These are phyloP conservation scores for Blomia tropicalis DNA, from an alignment of 2,888 invertebrate genomes.

Conservation along the genomic window DNA sequence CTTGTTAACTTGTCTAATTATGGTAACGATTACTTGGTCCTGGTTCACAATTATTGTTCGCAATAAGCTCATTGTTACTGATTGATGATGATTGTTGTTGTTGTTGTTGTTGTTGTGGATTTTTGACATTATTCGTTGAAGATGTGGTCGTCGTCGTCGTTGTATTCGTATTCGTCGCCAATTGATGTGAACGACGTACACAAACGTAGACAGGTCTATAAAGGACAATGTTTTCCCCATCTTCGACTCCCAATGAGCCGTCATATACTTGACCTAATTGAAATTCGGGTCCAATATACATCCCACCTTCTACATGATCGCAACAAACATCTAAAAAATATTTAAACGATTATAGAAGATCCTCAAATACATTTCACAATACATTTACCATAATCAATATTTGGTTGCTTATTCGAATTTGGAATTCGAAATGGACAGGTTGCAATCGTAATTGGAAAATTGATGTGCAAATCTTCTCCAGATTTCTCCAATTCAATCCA, in stretches of 20 bases:
- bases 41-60: constrained; percentile 12
- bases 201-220: constrained; percentile 48
- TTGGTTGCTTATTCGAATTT: constrained; percentile 45
- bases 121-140: background rate
- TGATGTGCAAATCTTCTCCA: constrained; percentile 52
- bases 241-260: constrained; percentile 47
- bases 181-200: constrained; percentile 21
- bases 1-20: no score
- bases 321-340: constrained; percentile 49
- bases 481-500: constrained; percentile 53
- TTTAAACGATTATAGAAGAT: background rate
- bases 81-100: no score
- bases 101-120: background rate
- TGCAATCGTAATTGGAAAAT: constrained; percentile 56
- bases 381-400: constrained; percentile 46
- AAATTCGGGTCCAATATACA: constrained; percentile 60
- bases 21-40: constrained; percentile 11
- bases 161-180: no score
- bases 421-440: constrained; percentile 55
- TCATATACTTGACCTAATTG: constrained; percentile 60
- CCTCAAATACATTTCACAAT: background rate
- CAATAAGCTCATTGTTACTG: constrained; percentile 17
- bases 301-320: constrained; percentile 57
- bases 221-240: constrained; percentile 45
- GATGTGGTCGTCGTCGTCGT: constrained; percentile 1